Base-by-base conservation (phyloP, 2,888 invertebrate genomes). In the Formica aserva region DNA sequence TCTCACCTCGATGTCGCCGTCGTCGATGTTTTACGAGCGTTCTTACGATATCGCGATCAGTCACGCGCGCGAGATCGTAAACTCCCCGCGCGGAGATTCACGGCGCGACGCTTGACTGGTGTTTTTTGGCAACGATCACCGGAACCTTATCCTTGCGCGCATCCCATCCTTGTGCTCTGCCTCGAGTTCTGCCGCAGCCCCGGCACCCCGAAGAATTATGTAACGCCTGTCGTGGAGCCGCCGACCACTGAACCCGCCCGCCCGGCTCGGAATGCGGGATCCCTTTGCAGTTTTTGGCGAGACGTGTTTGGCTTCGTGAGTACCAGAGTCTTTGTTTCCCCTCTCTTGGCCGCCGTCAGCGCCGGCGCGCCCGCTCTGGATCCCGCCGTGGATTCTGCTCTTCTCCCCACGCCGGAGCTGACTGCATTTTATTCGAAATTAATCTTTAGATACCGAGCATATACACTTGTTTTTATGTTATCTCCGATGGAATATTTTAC, bases 211-310 rank as follows among this genome's bases (percentile, higher is more conserved):
- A 85, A 83, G 71, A 85, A 86, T 87, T 82, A 87, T 88, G 89
- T 86, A 89, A 89, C 86, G 48, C 63, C 83, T 45, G 71, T 18
- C 22, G 60, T 62, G 77, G 82, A 75, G 45, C 22, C 63, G n/a
- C 45, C 82, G 82, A 85, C 66, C 84, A 83, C 74, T 84, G 83
- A 83, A 88, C 88, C 52, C 66, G 83, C 62, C 67, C 69, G 84
- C 32, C 82, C 62, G 86, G 78, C 89, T 86, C 89, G 89, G 88
- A 89, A 89, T 89, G 88, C 86, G 84, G 87, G 77, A 86, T 85
- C 83, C 81, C 78, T 84, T 87, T 67, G 88, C 83, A 83, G 60
- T 78, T 84, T 86, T 83, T 77, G 85, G 22, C 85, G 71, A 83
- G 65, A 85, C 82, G 26, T 72, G 69, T 72, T 86, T 84, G 67